phyloP scores from a whole-genome alignment of 2,888 invertebrate genomes.

The Campaea margaritaria region DNA sequence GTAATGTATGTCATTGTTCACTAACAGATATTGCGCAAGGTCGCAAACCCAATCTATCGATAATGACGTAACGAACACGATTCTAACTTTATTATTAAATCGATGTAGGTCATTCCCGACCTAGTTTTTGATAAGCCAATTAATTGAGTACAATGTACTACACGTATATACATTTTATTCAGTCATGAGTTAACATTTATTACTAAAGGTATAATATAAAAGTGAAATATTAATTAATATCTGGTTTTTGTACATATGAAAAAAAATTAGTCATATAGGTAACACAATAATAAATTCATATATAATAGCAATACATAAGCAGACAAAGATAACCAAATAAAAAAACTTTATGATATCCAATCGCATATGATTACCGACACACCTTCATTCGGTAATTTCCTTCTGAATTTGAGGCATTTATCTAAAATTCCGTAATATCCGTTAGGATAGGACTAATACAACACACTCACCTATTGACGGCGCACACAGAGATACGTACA shows the following conservation, averaged over 20 bases:
- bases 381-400: constrained; percentile 36
- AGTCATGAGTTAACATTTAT: too few species aligned
- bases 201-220: too few species aligned
- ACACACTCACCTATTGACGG: constrained; percentile 57
- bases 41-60: constrained; percentile 62
- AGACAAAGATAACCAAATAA: too few species aligned
- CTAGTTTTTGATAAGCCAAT: constrained; percentile 13
- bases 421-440: constrained; percentile 82
- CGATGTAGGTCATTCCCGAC: constrained; percentile 30
- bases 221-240: too few species aligned
- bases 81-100: constrained; percentile 50
- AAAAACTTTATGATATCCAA: too few species aligned
- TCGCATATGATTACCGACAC: neutral
- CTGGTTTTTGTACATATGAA: too few species aligned
- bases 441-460: constrained; percentile 74
- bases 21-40: constrained; percentile 62
- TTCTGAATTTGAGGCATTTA: constrained; percentile 67
- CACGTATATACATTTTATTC: neutral
- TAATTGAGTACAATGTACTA: neutral
- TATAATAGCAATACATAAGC: too few species aligned
- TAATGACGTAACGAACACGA: constrained; percentile 62
- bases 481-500: constrained; percentile 33
- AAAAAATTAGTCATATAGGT: too few species aligned
- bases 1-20: constrained; percentile 67
- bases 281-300: too few species aligned